Evolutionary conservation across 1,140 invertebrate genomes (phyloP).

Genomic region (Branchinecta lindahli): DNA sequence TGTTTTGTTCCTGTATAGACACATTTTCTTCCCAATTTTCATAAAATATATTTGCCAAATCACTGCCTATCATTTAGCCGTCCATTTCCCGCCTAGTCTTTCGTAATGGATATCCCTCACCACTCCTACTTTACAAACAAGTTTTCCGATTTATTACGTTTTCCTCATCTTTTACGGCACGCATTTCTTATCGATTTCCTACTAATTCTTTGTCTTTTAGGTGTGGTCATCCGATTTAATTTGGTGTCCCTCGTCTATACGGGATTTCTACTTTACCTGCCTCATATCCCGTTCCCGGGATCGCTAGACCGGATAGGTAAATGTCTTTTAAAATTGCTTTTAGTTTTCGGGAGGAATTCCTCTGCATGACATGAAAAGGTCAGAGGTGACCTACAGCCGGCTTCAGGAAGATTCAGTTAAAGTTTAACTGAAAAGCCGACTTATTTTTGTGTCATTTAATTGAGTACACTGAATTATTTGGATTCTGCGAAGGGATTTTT

Average conservation of each 20-base stretch:
- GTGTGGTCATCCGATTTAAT: slow-evolving; percentile 2
- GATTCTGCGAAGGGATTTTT: neutral
- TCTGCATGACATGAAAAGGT: too few species aligned
- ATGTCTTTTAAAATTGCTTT: neutral
- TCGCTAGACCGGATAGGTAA: neutral
- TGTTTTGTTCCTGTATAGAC: too few species aligned
- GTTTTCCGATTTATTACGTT: too few species aligned
- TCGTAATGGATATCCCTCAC: too few species aligned
- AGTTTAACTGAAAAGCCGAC: neutral
- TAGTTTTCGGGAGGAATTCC: neutral
- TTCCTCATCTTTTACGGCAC: too few species aligned
- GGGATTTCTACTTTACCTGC: neutral
- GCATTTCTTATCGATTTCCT: too few species aligned
- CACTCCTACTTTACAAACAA: too few species aligned
- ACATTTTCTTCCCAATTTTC: too few species aligned
- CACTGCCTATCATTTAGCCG: too few species aligned
- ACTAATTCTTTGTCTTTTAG: neutral
- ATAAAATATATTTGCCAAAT: too few species aligned
- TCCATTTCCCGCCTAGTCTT: too few species aligned
- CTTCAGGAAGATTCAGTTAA: neutral
- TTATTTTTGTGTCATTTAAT: neutral
- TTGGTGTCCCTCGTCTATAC: neutral
- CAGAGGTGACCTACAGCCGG: neutral
- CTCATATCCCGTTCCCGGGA: neutral
- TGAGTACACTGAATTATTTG: neutral